Percentiles rank a stretch among this genome's conserved stretches.
These are phyloP conservation scores for Trinorchestia longiramus DNA, from an alignment of 1,140 invertebrate species.

Conservation along the genomic window DNA sequence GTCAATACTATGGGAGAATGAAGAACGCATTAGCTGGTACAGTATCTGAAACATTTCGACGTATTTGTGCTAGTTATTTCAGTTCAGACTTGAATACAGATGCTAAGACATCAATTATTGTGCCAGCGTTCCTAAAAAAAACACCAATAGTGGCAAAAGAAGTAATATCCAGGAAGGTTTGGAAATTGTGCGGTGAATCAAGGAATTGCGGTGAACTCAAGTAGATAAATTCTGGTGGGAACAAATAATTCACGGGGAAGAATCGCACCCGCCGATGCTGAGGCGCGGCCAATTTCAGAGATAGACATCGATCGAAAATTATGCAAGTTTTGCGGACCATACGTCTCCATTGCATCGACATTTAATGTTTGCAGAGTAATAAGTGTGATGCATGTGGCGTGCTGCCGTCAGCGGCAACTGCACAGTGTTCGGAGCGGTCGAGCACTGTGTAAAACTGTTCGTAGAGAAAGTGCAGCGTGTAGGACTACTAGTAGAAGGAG, in stretches of 20 bases:
- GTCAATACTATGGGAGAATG: too few relatives aligned
- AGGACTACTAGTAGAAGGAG: too few relatives aligned
- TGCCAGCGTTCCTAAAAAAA: neutral
- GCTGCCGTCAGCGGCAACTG: neutral
- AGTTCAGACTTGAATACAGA: neutral
- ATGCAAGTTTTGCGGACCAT: slow-evolving; percentile 50
- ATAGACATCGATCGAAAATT: slow-evolving; percentile 54
- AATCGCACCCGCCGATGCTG: neutral
- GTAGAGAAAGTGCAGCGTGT: too few relatives aligned
- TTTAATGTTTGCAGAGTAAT: slow-evolving; percentile 54
- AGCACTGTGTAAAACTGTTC: too few relatives aligned
- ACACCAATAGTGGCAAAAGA: neutral
- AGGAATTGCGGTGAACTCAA: slow-evolving; percentile 17
- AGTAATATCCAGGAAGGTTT: neutral
- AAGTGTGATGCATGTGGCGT: slow-evolving; percentile 35
- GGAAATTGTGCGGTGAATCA: slow-evolving; percentile 29
- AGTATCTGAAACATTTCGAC: neutral
- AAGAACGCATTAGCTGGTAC: too few relatives aligned
- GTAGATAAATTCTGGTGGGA: slow-evolving; percentile 23
- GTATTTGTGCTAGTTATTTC: neutral
- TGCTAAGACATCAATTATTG: neutral
- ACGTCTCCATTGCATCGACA: slow-evolving; percentile 52
- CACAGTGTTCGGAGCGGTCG: too few relatives aligned
- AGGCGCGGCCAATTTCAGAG: slow-evolving; percentile 47
- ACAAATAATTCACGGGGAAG: slow-evolving; percentile 48